Conservation (phyloP, 2,797 vertebrate species). For the Podargus strigoides region DNA sequence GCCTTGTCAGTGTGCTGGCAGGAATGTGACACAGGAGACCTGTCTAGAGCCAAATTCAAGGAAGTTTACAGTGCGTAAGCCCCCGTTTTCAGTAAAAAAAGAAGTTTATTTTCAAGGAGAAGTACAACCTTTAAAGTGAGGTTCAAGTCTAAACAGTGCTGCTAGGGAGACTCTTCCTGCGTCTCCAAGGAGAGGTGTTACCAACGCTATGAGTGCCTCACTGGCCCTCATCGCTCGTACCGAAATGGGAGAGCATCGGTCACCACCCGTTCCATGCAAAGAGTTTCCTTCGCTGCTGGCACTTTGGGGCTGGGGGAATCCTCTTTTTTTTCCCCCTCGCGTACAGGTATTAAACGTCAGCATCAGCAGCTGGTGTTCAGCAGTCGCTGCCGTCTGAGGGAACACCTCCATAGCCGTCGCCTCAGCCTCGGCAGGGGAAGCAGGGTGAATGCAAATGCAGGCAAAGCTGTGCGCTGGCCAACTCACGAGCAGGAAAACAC, state of each 20-base stretch:
- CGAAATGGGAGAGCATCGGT: accelerated
- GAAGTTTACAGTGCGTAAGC: background rate
- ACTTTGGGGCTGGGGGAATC: background rate
- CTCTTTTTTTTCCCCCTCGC: background rate
- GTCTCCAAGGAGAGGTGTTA: background rate
- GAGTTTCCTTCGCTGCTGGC: background rate
- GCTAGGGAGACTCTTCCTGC: background rate
- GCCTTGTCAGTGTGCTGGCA: background rate
- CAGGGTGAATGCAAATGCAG: background rate
- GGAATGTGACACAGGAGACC: background rate
- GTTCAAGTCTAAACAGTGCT: background rate
- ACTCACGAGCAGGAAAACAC: background rate
- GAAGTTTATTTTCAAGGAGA: background rate
- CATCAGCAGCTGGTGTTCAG: background rate
- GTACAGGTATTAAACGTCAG: background rate
- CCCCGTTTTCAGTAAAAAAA: background rate
- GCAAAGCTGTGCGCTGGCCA: background rate
- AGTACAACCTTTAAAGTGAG: background rate
- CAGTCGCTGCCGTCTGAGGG: background rate
- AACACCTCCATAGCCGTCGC: background rate
- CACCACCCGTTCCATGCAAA: background rate
- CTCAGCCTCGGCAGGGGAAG: background rate
- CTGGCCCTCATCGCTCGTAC: background rate
- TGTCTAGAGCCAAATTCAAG: background rate
- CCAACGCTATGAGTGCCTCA: accelerated